Conservation (phyloP, 2,888 invertebrate species). For the Rhingia rostrata region DNA sequence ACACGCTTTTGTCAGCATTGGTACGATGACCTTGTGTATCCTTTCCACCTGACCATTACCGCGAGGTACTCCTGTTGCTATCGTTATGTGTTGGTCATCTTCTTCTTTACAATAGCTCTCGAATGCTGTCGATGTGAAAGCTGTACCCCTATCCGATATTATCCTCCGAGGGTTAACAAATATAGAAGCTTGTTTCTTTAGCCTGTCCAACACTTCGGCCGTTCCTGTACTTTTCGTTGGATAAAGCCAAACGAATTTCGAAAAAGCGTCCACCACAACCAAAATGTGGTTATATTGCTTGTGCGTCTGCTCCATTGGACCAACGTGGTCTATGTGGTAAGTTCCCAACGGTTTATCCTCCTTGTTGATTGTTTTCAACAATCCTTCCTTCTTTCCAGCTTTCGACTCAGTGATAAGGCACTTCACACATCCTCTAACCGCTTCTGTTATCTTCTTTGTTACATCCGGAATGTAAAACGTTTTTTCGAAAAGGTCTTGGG, state of each 20-base stretch:
- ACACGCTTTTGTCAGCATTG: slow-evolving; percentile 78
- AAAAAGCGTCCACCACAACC: not conserved
- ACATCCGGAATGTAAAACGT: too few relatives aligned
- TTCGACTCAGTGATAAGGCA: not conserved
- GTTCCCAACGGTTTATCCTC: not conserved
- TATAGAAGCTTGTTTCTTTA: too few relatives aligned
- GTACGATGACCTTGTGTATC: slow-evolving; percentile 77
- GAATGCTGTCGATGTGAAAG: slow-evolving; percentile 19
- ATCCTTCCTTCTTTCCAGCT: not conserved
- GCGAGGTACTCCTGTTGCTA: slow-evolving; percentile 19
- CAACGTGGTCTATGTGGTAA: not conserved
- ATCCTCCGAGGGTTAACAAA: not conserved
- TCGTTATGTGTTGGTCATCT: slow-evolving; percentile 76
- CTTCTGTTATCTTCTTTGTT: not conserved
- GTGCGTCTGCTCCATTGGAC: not conserved
- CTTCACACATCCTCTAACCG: not conserved
- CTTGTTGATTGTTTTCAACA: not conserved
- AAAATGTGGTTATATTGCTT: not conserved
- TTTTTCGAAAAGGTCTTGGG: not conserved
- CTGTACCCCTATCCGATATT: slow-evolving; percentile 78
- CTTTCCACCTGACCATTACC: slow-evolving; percentile 79
- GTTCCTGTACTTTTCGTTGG: too few relatives aligned
- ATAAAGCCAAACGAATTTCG: too few relatives aligned
- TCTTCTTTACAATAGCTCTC: slow-evolving; percentile 60
- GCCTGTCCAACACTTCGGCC: too few relatives aligned